These are phyloP conservation scores for Magallana angulata DNA, from an alignment of 1,140 invertebrate species.

Conservation along the genomic window DNA sequence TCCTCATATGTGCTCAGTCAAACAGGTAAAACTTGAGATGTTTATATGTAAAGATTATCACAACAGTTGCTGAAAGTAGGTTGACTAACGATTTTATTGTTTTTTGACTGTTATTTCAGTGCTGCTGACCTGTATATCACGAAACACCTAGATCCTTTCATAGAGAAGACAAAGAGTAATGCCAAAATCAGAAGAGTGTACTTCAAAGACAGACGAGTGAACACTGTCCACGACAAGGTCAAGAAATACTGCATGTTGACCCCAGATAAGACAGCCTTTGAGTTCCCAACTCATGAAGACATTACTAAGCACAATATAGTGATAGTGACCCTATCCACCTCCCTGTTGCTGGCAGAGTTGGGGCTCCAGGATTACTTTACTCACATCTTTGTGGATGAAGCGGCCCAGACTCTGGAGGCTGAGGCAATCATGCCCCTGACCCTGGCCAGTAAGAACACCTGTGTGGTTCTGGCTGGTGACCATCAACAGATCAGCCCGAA, in stretches of 20 bases:
- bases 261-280: constrained; percentile 80
- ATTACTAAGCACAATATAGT: constrained; percentile 86
- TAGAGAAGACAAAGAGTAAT: constrained; percentile 57
- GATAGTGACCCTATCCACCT: constrained; percentile 90
- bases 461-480: constrained; percentile 74
- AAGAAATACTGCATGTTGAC: constrained; percentile 88
- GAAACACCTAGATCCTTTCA: constrained; percentile 85
- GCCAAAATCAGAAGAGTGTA: constrained; percentile 84
- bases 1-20: constrained; percentile 93
- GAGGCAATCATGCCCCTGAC: constrained; percentile 73
- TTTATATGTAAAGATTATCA: background rate
- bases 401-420: constrained; percentile 74
- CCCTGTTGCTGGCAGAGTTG: constrained; percentile 75
- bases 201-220: constrained; percentile 87
- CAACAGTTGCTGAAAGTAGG: background rate
- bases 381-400: constrained; percentile 76
- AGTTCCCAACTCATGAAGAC: constrained; percentile 86
- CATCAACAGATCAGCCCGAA: constrained; percentile 74
- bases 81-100: background rate
- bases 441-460: constrained; percentile 72
- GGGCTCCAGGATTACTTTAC: constrained; percentile 70
- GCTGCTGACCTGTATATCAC: constrained; percentile 85
- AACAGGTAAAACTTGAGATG: constrained; percentile 83
- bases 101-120: constrained; percentile 73
- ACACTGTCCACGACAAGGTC: constrained; percentile 85